Base-by-base conservation (phyloP, 2,113 vertebrate genomes). In the Phoenicopterus ruber region DNA sequence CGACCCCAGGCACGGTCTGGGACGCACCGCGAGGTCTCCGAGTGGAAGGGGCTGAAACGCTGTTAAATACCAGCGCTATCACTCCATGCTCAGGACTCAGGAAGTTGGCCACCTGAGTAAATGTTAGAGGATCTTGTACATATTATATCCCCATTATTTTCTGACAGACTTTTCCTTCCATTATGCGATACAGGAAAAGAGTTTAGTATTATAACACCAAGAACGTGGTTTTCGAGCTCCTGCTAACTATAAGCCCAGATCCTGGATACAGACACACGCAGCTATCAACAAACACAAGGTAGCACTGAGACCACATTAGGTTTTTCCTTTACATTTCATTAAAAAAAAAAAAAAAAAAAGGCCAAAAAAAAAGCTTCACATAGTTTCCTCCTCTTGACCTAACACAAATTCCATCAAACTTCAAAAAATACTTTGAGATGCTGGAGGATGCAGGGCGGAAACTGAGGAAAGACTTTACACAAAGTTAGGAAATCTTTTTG, bases 391-490 rank as follows among this genome's bases (percentile, higher is more conserved):
- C 97, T 93, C 98, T 98, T 98, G 97, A 98, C 97, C 97, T 98
- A 97, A 97, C 97, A 97, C 96, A 96, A 98, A 98, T 98, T 98
- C 98, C 98, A 98, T 96, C 97, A 97, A 98, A 98, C 97, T 98
- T 98, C 97, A 98, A 97, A 98, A 98, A 98, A 98, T 98, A 98
- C 98, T 97, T 97, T 96, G 97, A 95, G 98, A 98, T 98, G 97
- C 94, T 96, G 93, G 98, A 98, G 98, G 98, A 98, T 98, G 97
- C 98, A 86, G 98, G 96, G 98, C 98, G 98, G 98, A 98, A 98
- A 97, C 93, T 97, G 94, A 98, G 98, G 97, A 98, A 98, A 98
- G 97, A 97, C 97, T 96, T 98, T 97, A 97, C 91, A 98, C 98
- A 98, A 97, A 98, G 98, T 98, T 98, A 97, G 97, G 98, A 98